A percentile compares a stretch with the other conserved stretches of the same genome.
These are phyloP conservation scores for Sebastes steindachneri DNA, from an alignment of 2,797 vertebrate species.

Conservation along the genomic window DNA sequence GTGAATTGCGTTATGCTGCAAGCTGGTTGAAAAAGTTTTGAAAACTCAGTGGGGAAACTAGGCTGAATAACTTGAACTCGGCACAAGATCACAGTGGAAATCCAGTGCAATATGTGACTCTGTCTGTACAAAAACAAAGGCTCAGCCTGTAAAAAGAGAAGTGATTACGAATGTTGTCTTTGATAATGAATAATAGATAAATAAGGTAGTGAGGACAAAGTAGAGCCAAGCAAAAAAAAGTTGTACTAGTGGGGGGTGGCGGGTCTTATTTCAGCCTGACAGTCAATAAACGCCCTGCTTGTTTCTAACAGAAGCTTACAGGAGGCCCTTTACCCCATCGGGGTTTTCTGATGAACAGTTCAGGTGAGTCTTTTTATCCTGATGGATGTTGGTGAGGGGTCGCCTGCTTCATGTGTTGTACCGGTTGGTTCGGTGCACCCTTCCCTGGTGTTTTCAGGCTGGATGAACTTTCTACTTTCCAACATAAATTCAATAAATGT, in stretches of 20 bases:
- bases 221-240: background rate
- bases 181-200: background rate
- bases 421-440: background rate
- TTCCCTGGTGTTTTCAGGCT: background rate
- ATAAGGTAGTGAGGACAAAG: background rate
- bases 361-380: background rate
- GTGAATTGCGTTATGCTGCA: background rate
- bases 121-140: background rate
- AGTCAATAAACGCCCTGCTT: background rate
- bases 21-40: background rate
- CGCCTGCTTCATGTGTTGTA: background rate
- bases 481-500: slow-evolving; percentile 13
- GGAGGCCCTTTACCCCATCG: background rate
- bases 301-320: background rate
- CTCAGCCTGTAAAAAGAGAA: background rate
- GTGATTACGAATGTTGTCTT: background rate
- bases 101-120: background rate
- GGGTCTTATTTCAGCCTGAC: background rate
- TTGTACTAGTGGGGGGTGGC: background rate
- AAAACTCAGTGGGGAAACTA: slow-evolving; percentile 1
- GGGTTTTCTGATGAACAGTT: slow-evolving; percentile 6
- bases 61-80: background rate
- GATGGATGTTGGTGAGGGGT: slow-evolving; percentile 2
- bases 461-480: slow-evolving; percentile 9
- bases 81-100: background rate